phyloP scores from a whole-genome alignment of 2,888 invertebrate genomes.

The Charanyca ferruginea region DNA sequence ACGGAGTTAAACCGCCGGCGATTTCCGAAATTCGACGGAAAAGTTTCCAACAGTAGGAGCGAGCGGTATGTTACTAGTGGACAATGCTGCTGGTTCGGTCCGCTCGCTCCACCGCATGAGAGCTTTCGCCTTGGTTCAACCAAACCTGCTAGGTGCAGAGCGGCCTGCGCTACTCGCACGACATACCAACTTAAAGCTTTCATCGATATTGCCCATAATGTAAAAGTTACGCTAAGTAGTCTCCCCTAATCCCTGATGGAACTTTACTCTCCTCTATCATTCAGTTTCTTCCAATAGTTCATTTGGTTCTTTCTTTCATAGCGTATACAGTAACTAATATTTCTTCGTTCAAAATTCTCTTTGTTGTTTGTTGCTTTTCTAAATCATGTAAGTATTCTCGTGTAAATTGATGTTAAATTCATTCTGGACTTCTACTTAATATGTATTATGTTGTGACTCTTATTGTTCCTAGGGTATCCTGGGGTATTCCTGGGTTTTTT shows the following conservation, averaged over 20 bases:
- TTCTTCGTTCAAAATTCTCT: conserved; percentile 30
- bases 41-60: conserved; percentile 81
- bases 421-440: not conserved
- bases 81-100: conserved; percentile 69
- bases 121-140: conserved; percentile 80
- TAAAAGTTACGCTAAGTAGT: conserved; percentile 83
- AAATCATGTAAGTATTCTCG: conserved; percentile 44
- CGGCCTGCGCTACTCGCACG: conserved; percentile 73
- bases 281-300: conserved; percentile 48
- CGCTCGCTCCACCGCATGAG: conserved; percentile 81
- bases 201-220: conserved; percentile 80
- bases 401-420: conserved; percentile 17
- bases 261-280: conserved; percentile 65
- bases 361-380: conserved; percentile 45
- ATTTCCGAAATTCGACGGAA: conserved; percentile 89
- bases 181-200: conserved; percentile 78
- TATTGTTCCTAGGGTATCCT: too few species aligned
- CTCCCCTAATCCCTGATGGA: conserved; percentile 79
- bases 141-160: conserved; percentile 72
- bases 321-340: conserved; percentile 40
- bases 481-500: not conserved
- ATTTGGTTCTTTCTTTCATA: conserved; percentile 47
- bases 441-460: not conserved
- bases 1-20: conserved; percentile 76
- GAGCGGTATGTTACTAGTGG: conserved; percentile 78